Evolutionary conservation across 2,797 vertebrate species (phyloP).

Genomic region (Spinibarbus caldwelli): DNA sequence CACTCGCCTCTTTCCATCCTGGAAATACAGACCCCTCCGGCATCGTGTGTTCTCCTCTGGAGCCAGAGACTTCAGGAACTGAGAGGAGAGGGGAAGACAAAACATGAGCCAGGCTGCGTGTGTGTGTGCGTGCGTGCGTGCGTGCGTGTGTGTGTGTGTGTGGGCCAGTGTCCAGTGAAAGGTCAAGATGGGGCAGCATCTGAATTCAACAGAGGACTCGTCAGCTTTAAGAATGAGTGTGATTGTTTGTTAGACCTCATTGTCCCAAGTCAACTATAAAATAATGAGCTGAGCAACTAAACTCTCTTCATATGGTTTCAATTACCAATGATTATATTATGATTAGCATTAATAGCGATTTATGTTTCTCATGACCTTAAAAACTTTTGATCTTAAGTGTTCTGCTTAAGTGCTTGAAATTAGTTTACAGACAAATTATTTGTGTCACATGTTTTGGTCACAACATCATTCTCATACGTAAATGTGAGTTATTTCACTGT

Average conservation of each 20-base stretch:
- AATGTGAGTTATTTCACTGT: too few species aligned
- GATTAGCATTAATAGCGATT: too few species aligned
- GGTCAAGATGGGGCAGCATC: constrained; percentile 1
- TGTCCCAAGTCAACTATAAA: too few species aligned
- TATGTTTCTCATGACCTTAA: background rate
- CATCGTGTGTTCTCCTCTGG: constrained; percentile 85
- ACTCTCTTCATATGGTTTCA: background rate
- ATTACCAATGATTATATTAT: background rate
- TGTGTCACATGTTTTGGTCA: too few species aligned
- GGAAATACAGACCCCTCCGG: constrained; percentile 89
- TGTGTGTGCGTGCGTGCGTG: too few species aligned
- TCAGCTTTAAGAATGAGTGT: background rate
- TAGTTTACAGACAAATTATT: too few species aligned
- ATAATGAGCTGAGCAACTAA: background rate
- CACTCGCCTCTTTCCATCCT: constrained; percentile 90
- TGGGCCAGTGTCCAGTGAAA: background rate
- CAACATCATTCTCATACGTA: too few species aligned
- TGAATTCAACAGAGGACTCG: background rate
- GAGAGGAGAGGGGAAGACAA: constrained; percentile 56
- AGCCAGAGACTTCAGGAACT: constrained; percentile 88
- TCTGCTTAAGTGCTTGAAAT: background rate
- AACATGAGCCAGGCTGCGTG: constrained; percentile 41
- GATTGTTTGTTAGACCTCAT: too few species aligned
- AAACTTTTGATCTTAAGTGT: background rate
- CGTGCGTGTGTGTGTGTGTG: constrained; percentile 45